Base-by-base conservation (phyloP, 2,888 invertebrate species). In the Notodonta ziczac region DNA sequence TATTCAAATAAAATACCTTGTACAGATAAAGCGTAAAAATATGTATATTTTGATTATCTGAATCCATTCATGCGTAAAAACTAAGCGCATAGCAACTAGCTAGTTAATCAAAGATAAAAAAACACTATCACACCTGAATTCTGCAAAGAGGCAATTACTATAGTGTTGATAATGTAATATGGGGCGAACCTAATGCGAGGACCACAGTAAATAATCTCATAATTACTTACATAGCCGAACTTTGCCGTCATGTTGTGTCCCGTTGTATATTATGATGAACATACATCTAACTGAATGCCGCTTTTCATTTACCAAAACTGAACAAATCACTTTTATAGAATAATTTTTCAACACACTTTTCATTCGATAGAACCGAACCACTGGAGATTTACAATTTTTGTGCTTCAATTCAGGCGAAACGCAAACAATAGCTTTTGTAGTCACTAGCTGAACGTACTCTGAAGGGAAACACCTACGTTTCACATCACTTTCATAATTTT, bases 201-300 rank as follows among this genome's bases (percentile, higher is more conserved):
- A 35, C 7, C 5, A 0, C 7, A 35, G 35, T 6, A 35, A 35
- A 35, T 35, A 6, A 16, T 48, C 12, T 32, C 14, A 61, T 62
- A 57, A 61, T 32, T 72, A 94, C 94, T 90, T 84, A 94, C 94
- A 94, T 94, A 94, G 94, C 94, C 93, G 88, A 93, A 92, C 92
- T 93, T 94, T 94, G 93, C 94, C 94, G 94, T 94, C 94, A 94
- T 94, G 94, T 92, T 94, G 93, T 91, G 92, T 91, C 88, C 90
- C 91, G 93, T 93, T 93, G 91, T 93, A 92, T 89, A 90, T 91
- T 91, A 92, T 92, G 88, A 88, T 85, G 90, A 89, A 91, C 92
- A 93, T 84, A 86, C 93, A 93, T 93, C 93, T 93, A 93, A 93
- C 91, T 89, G 90, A 91, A 89, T 81, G 87, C 89, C 78, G 87